phyloP scores from a whole-genome alignment of 2,113 vertebrate genomes.

The Poicephalus meyeri region DNA sequence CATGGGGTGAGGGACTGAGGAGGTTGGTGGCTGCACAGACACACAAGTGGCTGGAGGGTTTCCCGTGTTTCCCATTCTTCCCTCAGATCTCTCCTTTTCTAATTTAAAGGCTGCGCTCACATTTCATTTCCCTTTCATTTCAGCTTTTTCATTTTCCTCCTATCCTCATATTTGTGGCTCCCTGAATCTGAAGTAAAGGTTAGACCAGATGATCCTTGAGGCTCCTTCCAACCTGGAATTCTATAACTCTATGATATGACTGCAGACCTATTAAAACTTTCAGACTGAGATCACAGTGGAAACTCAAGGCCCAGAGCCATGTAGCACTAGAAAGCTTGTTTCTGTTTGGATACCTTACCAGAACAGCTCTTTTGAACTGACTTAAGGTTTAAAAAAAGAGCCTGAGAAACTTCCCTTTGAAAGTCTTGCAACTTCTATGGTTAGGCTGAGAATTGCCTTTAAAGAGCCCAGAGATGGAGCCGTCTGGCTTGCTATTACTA shows the following conservation, averaged over 20 bases:
- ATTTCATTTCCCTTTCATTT: not conserved
- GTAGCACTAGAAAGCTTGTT: not conserved
- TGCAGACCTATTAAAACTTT: not conserved
- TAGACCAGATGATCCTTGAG: not conserved
- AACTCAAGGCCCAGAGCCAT: not conserved
- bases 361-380: not conserved
- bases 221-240: not conserved
- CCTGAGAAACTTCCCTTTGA: not conserved
- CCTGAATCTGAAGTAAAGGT: not conserved
- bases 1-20: accelerated
- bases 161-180: not conserved
- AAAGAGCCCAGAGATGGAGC: not conserved
- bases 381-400: not conserved
- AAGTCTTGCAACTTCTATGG: not conserved
- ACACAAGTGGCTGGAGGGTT: not conserved
- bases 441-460: not conserved
- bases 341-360: not conserved
- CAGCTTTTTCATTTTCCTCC: not conserved
- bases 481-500: not conserved
- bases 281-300: not conserved
- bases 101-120: not conserved
- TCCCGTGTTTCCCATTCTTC: not conserved
- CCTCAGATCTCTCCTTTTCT: not conserved
- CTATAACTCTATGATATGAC: not conserved
- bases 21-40: not conserved